phyloP scores from a whole-genome alignment of 2,888 invertebrate species.

The Pyrochroa serraticornis region DNA sequence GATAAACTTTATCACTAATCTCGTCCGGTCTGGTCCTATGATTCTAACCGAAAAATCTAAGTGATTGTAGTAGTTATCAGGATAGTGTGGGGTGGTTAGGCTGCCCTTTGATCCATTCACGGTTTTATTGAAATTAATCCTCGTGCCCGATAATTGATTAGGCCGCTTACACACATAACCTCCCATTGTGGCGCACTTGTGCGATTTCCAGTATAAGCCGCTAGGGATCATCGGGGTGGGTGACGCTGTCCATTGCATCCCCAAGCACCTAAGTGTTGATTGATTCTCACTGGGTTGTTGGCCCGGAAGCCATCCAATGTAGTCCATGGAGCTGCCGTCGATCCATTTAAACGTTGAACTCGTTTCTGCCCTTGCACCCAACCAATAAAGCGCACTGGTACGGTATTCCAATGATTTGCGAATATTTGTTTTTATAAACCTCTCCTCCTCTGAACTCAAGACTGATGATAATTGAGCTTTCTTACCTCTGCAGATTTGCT shows the following conservation, averaged over 20 bases:
- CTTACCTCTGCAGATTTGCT: constrained; percentile 73
- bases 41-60: constrained; percentile 74
- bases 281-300: constrained; percentile 55
- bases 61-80: constrained; percentile 73
- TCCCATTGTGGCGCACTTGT: constrained; percentile 68
- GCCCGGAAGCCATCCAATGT: constrained; percentile 70
- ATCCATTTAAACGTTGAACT: constrained; percentile 66
- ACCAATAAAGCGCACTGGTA: constrained; percentile 76
- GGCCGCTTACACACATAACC: constrained; percentile 67
- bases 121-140: constrained; percentile 67
- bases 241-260: constrained; percentile 71
- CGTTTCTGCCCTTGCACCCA: constrained; percentile 65
- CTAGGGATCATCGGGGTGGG: constrained; percentile 70
- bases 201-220: constrained; percentile 73
- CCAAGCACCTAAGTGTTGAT: constrained; percentile 56
- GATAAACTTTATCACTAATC: constrained; percentile 72
- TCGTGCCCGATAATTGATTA: constrained; percentile 53
- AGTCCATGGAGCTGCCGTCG: constrained; percentile 63
- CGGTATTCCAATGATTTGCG: constrained; percentile 74
- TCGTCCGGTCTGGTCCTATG: constrained; percentile 67
- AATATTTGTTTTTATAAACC: constrained; percentile 72
- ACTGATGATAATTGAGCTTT: constrained; percentile 75
- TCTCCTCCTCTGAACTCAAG: constrained; percentile 71
- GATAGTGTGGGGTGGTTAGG: constrained; percentile 74
- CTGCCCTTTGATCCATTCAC: constrained; percentile 69